Percentiles rank a stretch among this genome's conserved stretches.
phyloP scores from a whole-genome alignment of 2,888 invertebrate genomes.

The Nephrotoma appendiculata region DNA sequence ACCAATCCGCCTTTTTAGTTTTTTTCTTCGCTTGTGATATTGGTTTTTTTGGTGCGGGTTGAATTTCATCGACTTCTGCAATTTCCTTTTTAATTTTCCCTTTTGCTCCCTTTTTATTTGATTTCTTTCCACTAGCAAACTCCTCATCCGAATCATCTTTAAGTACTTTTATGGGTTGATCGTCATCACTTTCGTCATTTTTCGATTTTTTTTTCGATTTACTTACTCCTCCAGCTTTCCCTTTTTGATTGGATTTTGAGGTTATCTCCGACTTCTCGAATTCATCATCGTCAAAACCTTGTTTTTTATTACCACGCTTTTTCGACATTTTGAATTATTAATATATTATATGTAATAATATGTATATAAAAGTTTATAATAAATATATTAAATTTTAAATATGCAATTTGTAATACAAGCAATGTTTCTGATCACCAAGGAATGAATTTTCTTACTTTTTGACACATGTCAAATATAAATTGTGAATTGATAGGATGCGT shows the following conservation, averaged over 20 bases:
- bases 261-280: conserved; percentile 28
- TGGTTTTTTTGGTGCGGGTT: conserved; percentile 10
- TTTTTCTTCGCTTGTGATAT: conserved; percentile 24
- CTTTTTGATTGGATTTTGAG: conserved; percentile 36
- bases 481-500: background rate
- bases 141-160: conserved; percentile 33
- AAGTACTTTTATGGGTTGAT: conserved; percentile 23
- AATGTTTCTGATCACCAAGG: background rate
- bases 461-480: background rate
- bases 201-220: conserved; percentile 29
- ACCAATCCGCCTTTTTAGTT: conserved; percentile 38
- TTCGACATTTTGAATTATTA: conserved; percentile 37
- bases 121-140: conserved; percentile 16
- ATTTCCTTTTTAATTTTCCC: conserved; percentile 15
- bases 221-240: conserved; percentile 29
- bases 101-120: conserved; percentile 7
- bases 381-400: background rate
- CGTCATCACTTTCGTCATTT: conserved; percentile 32
- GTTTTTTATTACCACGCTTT: conserved; percentile 42
- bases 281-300: conserved; percentile 35
- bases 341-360: background rate
- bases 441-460: background rate
- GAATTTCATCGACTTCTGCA: conserved; percentile 22
- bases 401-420: background rate
- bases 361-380: background rate